Percentiles rank a stretch among this genome's conserved stretches.
Evolutionary conservation across 2,113 vertebrate species (phyloP).

Genomic region (Heliornis fulica): DNA sequence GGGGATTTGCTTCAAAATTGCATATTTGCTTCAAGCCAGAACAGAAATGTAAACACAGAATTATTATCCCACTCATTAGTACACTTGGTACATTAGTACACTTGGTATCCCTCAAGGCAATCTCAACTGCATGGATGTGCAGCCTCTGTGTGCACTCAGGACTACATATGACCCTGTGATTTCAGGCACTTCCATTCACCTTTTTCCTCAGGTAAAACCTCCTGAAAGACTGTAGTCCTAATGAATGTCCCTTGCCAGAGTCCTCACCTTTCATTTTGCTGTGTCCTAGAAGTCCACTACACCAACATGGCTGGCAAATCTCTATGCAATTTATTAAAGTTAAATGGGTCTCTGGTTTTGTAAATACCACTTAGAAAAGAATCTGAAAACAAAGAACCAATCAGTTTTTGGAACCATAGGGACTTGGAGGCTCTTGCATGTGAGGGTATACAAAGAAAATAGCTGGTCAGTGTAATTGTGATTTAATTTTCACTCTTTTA

Average conservation of each 20-base stretch:
- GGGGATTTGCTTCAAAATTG: background rate
- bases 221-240: background rate
- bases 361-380: background rate
- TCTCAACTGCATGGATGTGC: background rate
- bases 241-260: background rate
- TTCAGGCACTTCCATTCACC: background rate
- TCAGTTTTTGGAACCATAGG: background rate
- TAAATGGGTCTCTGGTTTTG: background rate
- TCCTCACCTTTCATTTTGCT: background rate
- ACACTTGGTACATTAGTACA: background rate
- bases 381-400: background rate
- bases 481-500: background rate
- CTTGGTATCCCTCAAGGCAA: background rate
- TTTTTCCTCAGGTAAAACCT: background rate
- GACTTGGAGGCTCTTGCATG: background rate
- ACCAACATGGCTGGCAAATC: background rate
- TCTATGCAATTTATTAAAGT: background rate
- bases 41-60: background rate
- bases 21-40: background rate
- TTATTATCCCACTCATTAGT: background rate
- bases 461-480: background rate
- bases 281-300: background rate
- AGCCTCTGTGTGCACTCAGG: background rate
- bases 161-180: background rate
- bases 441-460: background rate